phyloP scores from a whole-genome alignment of 1,140 invertebrate species.

The Phocides pigmalion region DNA sequence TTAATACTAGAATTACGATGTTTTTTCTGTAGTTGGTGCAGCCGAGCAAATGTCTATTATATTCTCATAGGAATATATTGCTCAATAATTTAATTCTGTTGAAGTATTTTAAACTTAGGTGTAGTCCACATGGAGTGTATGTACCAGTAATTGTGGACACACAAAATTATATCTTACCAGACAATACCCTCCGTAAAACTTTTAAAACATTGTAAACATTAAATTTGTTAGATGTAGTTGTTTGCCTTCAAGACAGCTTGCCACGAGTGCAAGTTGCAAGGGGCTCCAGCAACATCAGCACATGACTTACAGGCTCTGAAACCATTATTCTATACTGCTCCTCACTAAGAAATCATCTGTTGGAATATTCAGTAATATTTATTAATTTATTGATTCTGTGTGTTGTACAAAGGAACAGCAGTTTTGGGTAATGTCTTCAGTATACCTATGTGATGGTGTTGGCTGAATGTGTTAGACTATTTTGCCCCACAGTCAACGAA shows the following conservation, averaged over 20 bases:
- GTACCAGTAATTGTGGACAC: conserved; percentile 64
- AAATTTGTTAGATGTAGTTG: conserved; percentile 80
- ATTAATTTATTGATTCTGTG: conserved; percentile 26
- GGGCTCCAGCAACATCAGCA: conserved; percentile 61
- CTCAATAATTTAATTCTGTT: conserved; percentile 82
- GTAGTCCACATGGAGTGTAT: conserved; percentile 68
- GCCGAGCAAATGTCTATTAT: conserved; percentile 81
- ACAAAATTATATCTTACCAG: conserved; percentile 78
- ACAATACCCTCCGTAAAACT: conserved; percentile 80
- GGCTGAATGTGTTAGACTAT: conserved; percentile 58
- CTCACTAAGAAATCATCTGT: neutral
- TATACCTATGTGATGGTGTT: conserved; percentile 54
- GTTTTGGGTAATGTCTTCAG: conserved; percentile 60
- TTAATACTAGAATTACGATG: conserved; percentile 73
- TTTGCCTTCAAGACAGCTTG: conserved; percentile 72
- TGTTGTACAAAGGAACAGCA: conserved; percentile 38
- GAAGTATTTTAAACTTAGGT: conserved; percentile 78
- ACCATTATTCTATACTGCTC: conserved; percentile 56
- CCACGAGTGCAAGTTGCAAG: conserved; percentile 58
- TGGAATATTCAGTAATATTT: conserved; percentile 11
- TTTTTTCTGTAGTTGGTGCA: conserved; percentile 80
- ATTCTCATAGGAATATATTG: conserved; percentile 82
- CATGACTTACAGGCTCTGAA: conserved; percentile 52
- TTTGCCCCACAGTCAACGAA: conserved; percentile 83
- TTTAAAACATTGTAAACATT: conserved; percentile 77